Conservation (phyloP, 2,888 invertebrate genomes). For the Volucella inflata region DNA sequence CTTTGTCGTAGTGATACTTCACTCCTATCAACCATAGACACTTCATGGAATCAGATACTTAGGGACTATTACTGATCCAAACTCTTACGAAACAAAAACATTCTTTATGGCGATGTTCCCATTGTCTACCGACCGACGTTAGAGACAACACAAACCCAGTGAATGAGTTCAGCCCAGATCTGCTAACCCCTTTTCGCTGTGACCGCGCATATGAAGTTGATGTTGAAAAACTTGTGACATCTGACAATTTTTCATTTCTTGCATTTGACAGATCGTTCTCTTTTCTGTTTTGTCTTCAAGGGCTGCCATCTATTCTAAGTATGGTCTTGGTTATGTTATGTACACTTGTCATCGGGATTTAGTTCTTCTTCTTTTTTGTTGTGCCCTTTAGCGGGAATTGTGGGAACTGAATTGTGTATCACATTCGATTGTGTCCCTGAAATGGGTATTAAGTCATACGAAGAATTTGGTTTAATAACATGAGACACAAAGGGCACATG, state of each 20-base stretch:
- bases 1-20: constrained; percentile 31
- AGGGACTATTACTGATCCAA: neutral
- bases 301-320: constrained; percentile 1
- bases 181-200: neutral
- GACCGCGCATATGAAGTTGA: neutral
- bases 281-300: neutral
- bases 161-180: constrained; percentile 24
- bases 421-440: constrained; percentile 18
- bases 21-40: constrained; percentile 40
- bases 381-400: constrained; percentile 11
- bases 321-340: constrained; percentile 58
- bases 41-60: neutral
- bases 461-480: neutral
- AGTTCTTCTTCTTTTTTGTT: constrained; percentile 19
- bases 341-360: constrained; percentile 46
- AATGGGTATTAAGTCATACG: constrained; percentile 27
- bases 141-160: constrained; percentile 28
- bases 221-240: constrained; percentile 51
- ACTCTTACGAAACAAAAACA: constrained; percentile 9
- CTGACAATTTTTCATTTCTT: constrained; percentile 67
- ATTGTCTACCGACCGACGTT: constrained; percentile 30
- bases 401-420: constrained; percentile 45
- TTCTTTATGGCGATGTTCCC: constrained; percentile 34
- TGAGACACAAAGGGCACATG: neutral
- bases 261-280: constrained; percentile 64